Evolutionary conservation across 2,888 invertebrate species (phyloP).

Genomic region (Ypsolopha scabrella): DNA sequence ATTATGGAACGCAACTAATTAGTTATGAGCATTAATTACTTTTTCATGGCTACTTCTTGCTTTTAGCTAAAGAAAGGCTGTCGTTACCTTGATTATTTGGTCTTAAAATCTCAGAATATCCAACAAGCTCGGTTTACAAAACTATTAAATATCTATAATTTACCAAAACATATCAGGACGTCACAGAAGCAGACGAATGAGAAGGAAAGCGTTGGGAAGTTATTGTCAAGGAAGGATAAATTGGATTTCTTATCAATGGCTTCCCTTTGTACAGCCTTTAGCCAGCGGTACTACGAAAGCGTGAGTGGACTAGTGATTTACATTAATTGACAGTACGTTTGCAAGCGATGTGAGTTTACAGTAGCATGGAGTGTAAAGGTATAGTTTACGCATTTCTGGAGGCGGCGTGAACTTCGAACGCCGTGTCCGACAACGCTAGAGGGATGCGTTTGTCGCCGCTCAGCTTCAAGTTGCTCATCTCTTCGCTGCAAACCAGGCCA

Average conservation of each 20-base stretch:
- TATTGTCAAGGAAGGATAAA: not conserved
- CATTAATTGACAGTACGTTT: too few relatives aligned
- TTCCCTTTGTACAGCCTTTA: not conserved
- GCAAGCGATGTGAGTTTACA: not conserved
- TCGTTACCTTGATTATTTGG: too few relatives aligned
- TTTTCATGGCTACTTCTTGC: too few relatives aligned
- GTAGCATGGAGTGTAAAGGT: not conserved
- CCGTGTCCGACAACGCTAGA: constrained; percentile 62
- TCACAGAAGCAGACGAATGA: not conserved
- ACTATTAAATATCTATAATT: too few relatives aligned
- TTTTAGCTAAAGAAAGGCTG: too few relatives aligned
- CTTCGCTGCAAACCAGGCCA: constrained; percentile 45
- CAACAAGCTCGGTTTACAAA: too few relatives aligned
- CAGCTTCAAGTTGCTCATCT: constrained; percentile 66
- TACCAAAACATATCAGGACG: too few relatives aligned
- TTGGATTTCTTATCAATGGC: not conserved
- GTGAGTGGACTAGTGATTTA: not conserved
- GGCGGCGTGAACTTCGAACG: constrained; percentile 66
- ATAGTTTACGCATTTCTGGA: constrained; percentile 54
- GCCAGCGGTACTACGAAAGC: not conserved
- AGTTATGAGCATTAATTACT: too few relatives aligned
- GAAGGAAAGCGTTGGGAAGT: not conserved
- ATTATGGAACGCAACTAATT: too few relatives aligned
- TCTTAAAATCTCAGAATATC: too few relatives aligned
- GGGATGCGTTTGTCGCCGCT: constrained; percentile 63